phyloP scores from a whole-genome alignment of 2,113 vertebrate species.

The Columba livia region DNA sequence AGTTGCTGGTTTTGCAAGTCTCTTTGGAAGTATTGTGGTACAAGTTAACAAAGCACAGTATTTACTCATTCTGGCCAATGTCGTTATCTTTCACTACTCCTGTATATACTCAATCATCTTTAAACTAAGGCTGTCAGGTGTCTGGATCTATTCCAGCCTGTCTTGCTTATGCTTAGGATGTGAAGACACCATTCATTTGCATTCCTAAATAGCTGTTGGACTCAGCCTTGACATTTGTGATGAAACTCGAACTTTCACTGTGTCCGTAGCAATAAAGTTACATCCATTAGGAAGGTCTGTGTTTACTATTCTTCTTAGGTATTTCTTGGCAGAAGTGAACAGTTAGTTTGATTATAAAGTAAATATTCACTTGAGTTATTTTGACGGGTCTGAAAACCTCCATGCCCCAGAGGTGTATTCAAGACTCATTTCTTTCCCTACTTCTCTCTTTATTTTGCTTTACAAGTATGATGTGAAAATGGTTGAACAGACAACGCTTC shows the following conservation, averaged over 20 bases:
- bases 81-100: neutral
- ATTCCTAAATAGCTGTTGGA: neutral
- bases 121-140: neutral
- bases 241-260: neutral
- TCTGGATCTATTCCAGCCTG: neutral
- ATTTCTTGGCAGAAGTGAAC: neutral
- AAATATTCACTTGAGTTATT: neutral
- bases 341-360: neutral
- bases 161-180: neutral
- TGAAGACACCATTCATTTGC: neutral
- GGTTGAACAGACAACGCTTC: neutral
- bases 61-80: neutral
- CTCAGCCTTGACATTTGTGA: neutral
- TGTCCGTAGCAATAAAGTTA: neutral
- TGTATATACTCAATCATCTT: neutral
- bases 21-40: neutral
- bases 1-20: neutral
- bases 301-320: neutral
- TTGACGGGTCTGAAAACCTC: neutral
- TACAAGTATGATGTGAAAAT: neutral
- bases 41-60: neutral
- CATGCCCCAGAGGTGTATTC: neutral
- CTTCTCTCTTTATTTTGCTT: neutral
- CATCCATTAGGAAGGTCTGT: neutral
- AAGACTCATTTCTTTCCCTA: neutral